Conservation (phyloP, 2,888 invertebrate species). For the Loripinus fragilis region DNA sequence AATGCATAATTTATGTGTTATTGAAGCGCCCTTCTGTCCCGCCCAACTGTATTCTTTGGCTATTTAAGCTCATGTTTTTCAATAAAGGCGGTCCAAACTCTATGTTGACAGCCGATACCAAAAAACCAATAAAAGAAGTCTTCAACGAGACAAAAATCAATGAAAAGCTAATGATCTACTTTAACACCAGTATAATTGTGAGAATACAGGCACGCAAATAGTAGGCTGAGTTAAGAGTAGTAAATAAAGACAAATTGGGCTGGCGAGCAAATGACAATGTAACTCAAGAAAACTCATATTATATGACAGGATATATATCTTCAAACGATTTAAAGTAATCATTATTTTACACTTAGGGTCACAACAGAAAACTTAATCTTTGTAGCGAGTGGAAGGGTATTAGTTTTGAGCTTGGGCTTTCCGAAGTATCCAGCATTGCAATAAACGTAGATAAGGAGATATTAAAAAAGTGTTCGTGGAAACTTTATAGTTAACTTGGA, state of each 20-base stretch:
- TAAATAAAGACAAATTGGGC: slow-evolving; percentile 14
- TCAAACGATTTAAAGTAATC: slow-evolving; percentile 18
- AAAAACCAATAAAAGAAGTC: slow-evolving; percentile 8
- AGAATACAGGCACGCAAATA: slow-evolving; percentile 9
- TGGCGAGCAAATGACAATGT: slow-evolving; percentile 13
- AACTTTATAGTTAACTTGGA: not conserved
- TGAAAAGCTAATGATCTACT: slow-evolving; percentile 17
- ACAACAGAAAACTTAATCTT: slow-evolving; percentile 8
- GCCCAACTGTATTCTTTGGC: not conserved
- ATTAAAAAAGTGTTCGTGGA: not conserved
- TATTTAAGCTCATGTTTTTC: not conserved
- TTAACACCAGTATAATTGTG: slow-evolving; percentile 17
- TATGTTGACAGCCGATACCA: not conserved
- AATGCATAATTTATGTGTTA: slow-evolving; percentile 19
- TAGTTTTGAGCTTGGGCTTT: slow-evolving; percentile 1
- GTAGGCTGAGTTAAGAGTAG: slow-evolving; percentile 13
- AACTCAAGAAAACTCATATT: slow-evolving; percentile 16
- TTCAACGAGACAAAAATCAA: slow-evolving; percentile 9
- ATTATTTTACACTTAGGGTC: slow-evolving; percentile 20
- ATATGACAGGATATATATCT: slow-evolving; percentile 20
- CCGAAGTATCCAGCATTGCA: not conserved
- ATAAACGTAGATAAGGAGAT: not conserved
- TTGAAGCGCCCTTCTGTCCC: not conserved
- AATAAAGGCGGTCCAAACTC: not conserved
- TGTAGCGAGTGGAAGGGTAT: not conserved